Percentiles rank a stretch among this genome's conserved stretches.
Evolutionary conservation across 1,140 invertebrate species (phyloP).

Genomic region (Procambarus virginalis): DNA sequence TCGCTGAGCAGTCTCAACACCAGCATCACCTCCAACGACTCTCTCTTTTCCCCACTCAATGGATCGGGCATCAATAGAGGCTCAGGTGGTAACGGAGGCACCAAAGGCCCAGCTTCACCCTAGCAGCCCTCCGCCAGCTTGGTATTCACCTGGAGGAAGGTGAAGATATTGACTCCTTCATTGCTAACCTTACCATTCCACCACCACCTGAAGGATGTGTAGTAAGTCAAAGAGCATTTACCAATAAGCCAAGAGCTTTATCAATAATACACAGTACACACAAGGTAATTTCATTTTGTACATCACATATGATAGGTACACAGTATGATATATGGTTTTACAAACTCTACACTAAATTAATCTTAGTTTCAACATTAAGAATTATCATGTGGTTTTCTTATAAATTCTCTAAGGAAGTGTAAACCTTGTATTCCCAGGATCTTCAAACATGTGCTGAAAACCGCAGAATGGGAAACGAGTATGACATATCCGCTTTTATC

Average conservation of each 20-base stretch:
- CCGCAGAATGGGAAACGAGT: conserved; percentile 48
- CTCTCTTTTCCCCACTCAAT: conserved; percentile 28
- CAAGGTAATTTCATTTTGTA: too few relatives aligned
- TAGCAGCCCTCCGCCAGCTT: conserved; percentile 69
- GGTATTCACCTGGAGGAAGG: conserved; percentile 70
- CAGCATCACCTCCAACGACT: conserved; percentile 36
- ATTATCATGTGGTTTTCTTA: too few relatives aligned
- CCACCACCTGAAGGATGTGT: conserved; percentile 76
- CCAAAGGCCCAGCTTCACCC: conserved; percentile 50
- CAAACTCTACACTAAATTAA: too few relatives aligned
- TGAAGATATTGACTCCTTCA: conserved; percentile 84
- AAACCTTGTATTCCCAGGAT: conserved; percentile 9
- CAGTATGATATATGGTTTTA: too few relatives aligned
- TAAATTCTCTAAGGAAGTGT: too few relatives aligned
- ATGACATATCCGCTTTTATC: conserved; percentile 67
- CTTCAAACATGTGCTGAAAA: conserved; percentile 52
- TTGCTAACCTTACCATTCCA: conserved; percentile 87
- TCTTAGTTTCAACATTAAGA: too few relatives aligned
- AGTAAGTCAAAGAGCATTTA: conserved; percentile 9
- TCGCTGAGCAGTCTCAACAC: conserved; percentile 62
- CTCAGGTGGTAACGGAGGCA: conserved; percentile 1
- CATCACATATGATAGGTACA: too few relatives aligned
- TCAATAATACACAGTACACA: too few relatives aligned
- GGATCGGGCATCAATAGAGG: background rate
- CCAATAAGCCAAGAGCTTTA: too few relatives aligned